phyloP scores from a whole-genome alignment of 1,140 invertebrate species.

The Zaprionus gabonicus region DNA sequence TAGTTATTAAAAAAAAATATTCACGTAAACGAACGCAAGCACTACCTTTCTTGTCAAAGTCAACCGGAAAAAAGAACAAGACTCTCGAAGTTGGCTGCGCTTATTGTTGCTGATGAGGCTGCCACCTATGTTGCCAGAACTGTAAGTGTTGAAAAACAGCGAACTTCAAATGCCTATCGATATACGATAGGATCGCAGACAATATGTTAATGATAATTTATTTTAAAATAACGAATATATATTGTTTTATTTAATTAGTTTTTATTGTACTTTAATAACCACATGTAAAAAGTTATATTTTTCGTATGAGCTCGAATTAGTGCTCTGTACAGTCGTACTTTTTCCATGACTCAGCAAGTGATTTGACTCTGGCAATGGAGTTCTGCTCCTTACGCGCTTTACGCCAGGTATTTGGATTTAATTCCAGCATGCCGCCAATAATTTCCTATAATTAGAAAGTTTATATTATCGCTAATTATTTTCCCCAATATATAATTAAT shows the following conservation, averaged over 20 bases:
- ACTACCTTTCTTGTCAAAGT: slow-evolving; percentile 84
- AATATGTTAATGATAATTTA: not conserved
- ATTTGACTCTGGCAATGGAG: slow-evolving; percentile 63
- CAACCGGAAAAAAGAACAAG: slow-evolving; percentile 84
- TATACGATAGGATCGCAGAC: not conserved
- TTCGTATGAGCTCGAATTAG: not conserved
- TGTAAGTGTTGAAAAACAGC: slow-evolving; percentile 17
- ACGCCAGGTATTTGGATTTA: slow-evolving; percentile 93
- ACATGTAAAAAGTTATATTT: not conserved
- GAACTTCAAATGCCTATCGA: slow-evolving; percentile 6
- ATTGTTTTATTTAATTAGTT: not conserved
- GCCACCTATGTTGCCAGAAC: slow-evolving; percentile 15
- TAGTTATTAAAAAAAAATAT: slow-evolving; percentile 39
- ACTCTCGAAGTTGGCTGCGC: slow-evolving; percentile 75
- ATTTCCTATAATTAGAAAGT: slow-evolving; percentile 90
- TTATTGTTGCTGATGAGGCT: slow-evolving; percentile 37
- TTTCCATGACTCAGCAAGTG: slow-evolving; percentile 72
- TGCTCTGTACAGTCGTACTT: slow-evolving; percentile 70
- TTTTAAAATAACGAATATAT: not conserved
- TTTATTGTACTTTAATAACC: not conserved
- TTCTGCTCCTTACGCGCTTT: slow-evolving; percentile 89
- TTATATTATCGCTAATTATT: slow-evolving; percentile 12
- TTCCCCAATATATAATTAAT: not conserved
- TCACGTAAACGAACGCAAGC: slow-evolving; percentile 63
- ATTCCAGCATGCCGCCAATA: slow-evolving; percentile 96